These are phyloP conservation scores for Pygoscelis antarcticus DNA, from an alignment of 2,113 vertebrate genomes.

Conservation along the genomic window DNA sequence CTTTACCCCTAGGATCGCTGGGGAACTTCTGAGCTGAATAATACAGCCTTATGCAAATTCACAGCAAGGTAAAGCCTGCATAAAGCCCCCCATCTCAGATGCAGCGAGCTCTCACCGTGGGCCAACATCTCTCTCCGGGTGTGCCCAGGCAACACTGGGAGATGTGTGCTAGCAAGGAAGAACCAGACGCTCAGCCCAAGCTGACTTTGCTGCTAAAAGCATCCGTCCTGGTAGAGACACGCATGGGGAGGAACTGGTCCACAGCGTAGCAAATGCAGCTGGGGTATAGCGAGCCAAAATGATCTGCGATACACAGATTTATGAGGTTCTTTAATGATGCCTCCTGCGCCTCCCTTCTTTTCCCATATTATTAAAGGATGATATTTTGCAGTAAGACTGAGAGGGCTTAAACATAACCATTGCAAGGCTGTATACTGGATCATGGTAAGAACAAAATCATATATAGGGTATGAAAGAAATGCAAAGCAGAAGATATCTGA, in stretches of 20 bases:
- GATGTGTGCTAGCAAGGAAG: not conserved
- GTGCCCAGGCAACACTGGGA: not conserved
- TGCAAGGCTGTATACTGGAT: not conserved
- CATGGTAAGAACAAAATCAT: not conserved
- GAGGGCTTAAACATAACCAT: not conserved
- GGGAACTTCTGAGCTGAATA: slow-evolving; percentile 40
- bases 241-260: not conserved
- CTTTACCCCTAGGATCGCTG: slow-evolving; percentile 33
- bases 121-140: not conserved
- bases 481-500: not conserved
- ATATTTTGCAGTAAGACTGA: not conserved
- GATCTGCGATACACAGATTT: not conserved
- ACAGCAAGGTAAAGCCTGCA: not conserved
- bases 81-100: not conserved
- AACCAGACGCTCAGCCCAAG: not conserved
- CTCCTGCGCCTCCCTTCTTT: not conserved
- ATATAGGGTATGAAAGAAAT: not conserved
- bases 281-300: not conserved
- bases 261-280: not conserved
- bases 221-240: not conserved
- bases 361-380: not conserved
- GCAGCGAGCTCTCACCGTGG: not conserved
- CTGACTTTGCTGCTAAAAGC: not conserved
- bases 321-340: not conserved
- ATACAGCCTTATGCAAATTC: slow-evolving; percentile 49